phyloP scores from a whole-genome alignment of 2,888 invertebrate genomes.

The Eupelmus urozonus region DNA sequence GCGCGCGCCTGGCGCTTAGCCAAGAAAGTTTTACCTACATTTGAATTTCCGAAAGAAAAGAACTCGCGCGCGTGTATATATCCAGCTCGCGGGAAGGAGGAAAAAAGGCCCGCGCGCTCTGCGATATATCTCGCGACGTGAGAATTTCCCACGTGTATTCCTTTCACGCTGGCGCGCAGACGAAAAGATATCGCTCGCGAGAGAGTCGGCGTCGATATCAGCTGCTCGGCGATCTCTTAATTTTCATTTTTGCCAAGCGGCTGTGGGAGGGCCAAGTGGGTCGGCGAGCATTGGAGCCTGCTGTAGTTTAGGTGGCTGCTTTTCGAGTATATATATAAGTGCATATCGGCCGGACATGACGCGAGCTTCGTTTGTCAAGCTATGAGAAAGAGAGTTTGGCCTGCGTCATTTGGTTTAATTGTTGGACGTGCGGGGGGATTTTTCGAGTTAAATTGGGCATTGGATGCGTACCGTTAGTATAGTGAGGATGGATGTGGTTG shows the following conservation, averaged over 20 bases:
- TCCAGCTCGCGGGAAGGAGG: background rate
- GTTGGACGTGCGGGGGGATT: no score
- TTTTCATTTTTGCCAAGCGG: slow-evolving; percentile 44
- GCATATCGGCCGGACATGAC: no score
- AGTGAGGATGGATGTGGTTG: no score
- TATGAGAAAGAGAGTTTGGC: no score
- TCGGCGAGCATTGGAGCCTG: slow-evolving; percentile 14
- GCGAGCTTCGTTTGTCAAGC: no score
- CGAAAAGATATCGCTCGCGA: background rate
- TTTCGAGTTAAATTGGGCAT: no score
- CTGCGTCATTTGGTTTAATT: no score
- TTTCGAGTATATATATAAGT: no score
- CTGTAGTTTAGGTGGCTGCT: no score
- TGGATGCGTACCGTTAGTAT: no score
- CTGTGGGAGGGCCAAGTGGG: slow-evolving; percentile 15
- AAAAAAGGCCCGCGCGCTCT: slow-evolving; percentile 3
- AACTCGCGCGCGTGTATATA: background rate
- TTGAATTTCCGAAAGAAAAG: slow-evolving; percentile 39
- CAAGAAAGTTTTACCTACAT: slow-evolving; percentile 26
- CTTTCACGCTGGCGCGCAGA: slow-evolving; percentile 32
- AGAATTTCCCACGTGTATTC: slow-evolving; percentile 59
- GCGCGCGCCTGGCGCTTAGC: background rate
- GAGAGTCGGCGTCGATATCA: background rate
- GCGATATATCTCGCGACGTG: slow-evolving; percentile 48
- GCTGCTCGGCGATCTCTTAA: slow-evolving; percentile 44